Base-by-base conservation (phyloP, 1,140 invertebrate species). In the Arctopsyche grandis region DNA sequence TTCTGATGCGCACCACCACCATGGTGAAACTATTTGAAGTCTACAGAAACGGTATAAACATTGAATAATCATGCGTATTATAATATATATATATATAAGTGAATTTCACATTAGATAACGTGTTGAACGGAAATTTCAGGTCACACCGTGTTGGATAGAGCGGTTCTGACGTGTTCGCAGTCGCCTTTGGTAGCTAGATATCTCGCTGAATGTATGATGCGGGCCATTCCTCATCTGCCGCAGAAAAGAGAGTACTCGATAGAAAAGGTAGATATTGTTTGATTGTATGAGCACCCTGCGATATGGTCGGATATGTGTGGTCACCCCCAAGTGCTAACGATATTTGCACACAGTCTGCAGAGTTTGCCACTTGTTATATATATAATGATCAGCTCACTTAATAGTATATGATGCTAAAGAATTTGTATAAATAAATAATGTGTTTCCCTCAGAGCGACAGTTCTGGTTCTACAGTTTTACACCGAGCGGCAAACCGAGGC, bases 1-100 rank as follows among this genome's bases (percentile, higher is more conserved):
- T 81, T 5, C 71, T 81, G 16, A 78, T 81, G 77, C 22, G 9
- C 10, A 12, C 19, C 12, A 12, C 58, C n/a, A 81, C 80, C 3
- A 78, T 74, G 48, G 52, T 44, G 9, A 81, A 78, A 52, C 78
- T 81, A 58, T 75, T 78, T 14, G 38, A 81, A 69, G 70, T 75
- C 9, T 75, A 81, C 26, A 56, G 9, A 3, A 78, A 78, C 14
- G 77, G 80, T 81, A 69, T 75, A 52, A 43, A 21, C 38, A 38
- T 24, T 38, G 12, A 66, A 4, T 38, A 38, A 38, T 7, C 7
- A 4, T 7, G 3, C 1, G 7, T 38, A 22, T 21, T 46, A 12
- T 38, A 12, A 24, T n/a, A 9, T n/a, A n/a, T n/a, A n/a, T n/a
- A 24, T 46, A 46, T 46, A 71, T 46, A 5, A 26, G 3, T 26